These are phyloP conservation scores for Ladona fulva DNA, from an alignment of 1,140 invertebrate species.

Conservation along the genomic window DNA sequence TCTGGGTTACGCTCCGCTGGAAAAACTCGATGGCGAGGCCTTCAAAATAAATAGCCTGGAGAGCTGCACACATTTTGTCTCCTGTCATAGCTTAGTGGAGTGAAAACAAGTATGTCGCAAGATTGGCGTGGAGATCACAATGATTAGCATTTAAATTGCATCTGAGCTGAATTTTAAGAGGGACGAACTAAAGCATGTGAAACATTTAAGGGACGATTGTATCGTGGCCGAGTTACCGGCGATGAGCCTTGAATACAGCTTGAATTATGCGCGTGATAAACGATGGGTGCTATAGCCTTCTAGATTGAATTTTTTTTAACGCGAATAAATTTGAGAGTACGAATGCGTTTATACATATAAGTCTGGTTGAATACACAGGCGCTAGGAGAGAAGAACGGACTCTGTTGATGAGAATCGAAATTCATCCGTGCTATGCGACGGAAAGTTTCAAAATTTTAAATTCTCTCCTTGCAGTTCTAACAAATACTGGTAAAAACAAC, in stretches of 20 bases:
- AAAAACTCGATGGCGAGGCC: neutral
- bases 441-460: too few relatives aligned
- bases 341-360: too few relatives aligned
- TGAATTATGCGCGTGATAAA: neutral
- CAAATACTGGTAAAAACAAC: too few relatives aligned
- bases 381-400: too few relatives aligned
- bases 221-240: neutral
- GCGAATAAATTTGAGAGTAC: too few relatives aligned
- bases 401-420: too few relatives aligned
- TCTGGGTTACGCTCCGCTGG: neutral
- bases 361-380: too few relatives aligned
- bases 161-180: neutral
- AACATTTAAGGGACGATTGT: neutral
- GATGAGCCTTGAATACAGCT: neutral
- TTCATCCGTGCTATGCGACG: too few relatives aligned
- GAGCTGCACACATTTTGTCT: neutral
- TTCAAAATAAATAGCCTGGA: neutral
- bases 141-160: slow-evolving; percentile 7
- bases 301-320: too few relatives aligned
- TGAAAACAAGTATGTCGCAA: slow-evolving; percentile 6
- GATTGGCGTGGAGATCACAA: neutral
- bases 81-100: neutral
- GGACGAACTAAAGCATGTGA: neutral
- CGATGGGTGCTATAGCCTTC: too few relatives aligned
- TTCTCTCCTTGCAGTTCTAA: too few relatives aligned